Conservation (phyloP, 2,113 vertebrate species). For the Camarhynchus parvulus region DNA sequence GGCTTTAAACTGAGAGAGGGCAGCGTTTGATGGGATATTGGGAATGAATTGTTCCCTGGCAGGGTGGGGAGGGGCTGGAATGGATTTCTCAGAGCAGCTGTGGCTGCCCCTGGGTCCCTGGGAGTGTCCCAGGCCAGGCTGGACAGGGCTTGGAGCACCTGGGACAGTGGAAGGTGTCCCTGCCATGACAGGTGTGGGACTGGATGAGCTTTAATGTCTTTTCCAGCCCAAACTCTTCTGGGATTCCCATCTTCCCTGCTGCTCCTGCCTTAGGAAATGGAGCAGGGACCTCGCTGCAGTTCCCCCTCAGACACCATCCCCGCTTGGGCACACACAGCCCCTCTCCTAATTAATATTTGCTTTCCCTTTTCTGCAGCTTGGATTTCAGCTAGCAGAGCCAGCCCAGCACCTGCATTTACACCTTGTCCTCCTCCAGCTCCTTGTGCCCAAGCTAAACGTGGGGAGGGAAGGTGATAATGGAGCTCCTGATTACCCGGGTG, state of each 20-base stretch:
- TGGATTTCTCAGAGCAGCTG: neutral
- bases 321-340: neutral
- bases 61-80: neutral
- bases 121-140: rapidly evolving
- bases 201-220: neutral
- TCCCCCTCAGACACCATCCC: neutral
- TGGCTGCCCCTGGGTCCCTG: neutral
- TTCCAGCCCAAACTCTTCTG: neutral
- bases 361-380: neutral
- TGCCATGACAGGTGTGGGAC: rapidly evolving
- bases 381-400: neutral
- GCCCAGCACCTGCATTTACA: neutral
- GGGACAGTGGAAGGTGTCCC: neutral
- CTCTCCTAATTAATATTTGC: neutral
- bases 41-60: neutral
- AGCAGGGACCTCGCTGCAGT: rapidly evolving
- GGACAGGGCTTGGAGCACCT: rapidly evolving
- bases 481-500: neutral
- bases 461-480: conserved; percentile 7
- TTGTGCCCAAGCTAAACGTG: neutral
- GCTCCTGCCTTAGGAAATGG: neutral
- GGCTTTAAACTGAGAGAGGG: neutral
- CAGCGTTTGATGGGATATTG: neutral
- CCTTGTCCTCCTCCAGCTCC: neutral
- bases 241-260: neutral